Base-by-base conservation (phyloP, 2,888 invertebrate genomes). In the Neoascia interrupta region DNA sequence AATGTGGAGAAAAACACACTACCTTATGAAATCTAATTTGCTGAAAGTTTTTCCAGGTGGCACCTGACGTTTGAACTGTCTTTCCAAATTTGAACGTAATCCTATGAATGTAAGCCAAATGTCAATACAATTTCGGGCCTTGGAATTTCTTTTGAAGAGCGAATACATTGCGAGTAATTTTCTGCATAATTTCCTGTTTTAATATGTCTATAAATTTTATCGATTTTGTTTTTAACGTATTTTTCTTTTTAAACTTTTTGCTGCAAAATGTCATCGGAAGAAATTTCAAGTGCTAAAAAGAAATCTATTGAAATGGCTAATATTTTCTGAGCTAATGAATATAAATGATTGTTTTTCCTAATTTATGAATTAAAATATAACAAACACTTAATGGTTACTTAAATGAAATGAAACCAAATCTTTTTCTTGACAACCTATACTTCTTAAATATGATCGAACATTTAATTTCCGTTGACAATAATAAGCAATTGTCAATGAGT, bases 201-300 rank as follows among this genome's bases (percentile, higher is more conserved):
- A 16, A n/a, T n/a, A n/a, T n/a, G n/a, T 26, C 2, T 21, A 5
- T 2, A 4, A 16, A 16, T 41, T 5, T 41, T 18, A 1, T 11
- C n/a, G 5, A 5, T 16, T 28, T 49, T 43, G 1, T 36, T 28
- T 3, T n/a, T 15, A 8, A 11, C n/a, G n/a, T 31, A 8, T 8
- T n/a, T 23, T 21, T 28, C 4, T n/a, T 34, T 53, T 53, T 45
- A 47, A 31, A 8, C 60, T 51, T 19, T 15, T 64, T 34, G 60
- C 58, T 69, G 64, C 69, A 76, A 45, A 60, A 66, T 26, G 64
- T 49, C 54, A 60, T 53, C 41, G 23, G 58, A 47, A 34, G 47
- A 11, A 37, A 39, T 18, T 28, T n/a, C n/a, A n/a, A n/a, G n/a
- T n/a, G n/a, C n/a, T 11, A 36, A 15, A 15, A 4, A 4, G 1